Base-by-base conservation (phyloP, 2,797 vertebrate genomes). In the Gymnocypris eckloni region DNA sequence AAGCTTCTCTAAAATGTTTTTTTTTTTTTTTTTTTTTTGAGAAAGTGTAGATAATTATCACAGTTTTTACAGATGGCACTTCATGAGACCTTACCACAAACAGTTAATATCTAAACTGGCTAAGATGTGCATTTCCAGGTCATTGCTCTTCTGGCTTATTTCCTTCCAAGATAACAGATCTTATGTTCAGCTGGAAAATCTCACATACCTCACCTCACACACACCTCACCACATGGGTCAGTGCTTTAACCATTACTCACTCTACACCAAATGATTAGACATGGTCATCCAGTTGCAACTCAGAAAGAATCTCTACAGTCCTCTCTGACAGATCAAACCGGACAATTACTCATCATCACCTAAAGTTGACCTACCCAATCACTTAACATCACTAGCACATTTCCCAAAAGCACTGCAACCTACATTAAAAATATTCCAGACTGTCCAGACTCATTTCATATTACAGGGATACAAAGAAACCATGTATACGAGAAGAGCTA, bases 161-260 rank as follows among this genome's bases (percentile, higher is more conserved):
- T 84, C 33, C 45, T 77, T 50, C 6, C 33, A 54, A 77, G 61
- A 84, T 67, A 54, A 77, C 45, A 28, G 45, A 76, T 54, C 45
- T 77, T 11, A 67, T 10, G 33, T 37, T 67, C 59, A 84, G 22
- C 82, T 67, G 56, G 59, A 52, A 56, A 77, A 84, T 10, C 20
- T 67, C 48, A 69, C 45, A 4, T 3, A 25, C 25, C 13, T 82
- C 18, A 69, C 20, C 33, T 33, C 33, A 33, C 66, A 54, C 15
- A 48, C 33, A 25, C 25, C 18, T 50, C 13, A 52, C 28, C 28
- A 77, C 22, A 67, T 10, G 16, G 15, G 64, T 78, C 37, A 78
- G 82, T 16, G 16, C 12, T 64, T 75, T 39, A 18, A 45, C n/a
- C 69, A 59, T 82, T 72, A 64, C 43, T 66, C 22, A 7, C 20